Evolutionary conservation across 2,888 invertebrate species (phyloP), one percentile per base, ranked within the genome.

Genomic region (Dorcus hopei): DNA sequence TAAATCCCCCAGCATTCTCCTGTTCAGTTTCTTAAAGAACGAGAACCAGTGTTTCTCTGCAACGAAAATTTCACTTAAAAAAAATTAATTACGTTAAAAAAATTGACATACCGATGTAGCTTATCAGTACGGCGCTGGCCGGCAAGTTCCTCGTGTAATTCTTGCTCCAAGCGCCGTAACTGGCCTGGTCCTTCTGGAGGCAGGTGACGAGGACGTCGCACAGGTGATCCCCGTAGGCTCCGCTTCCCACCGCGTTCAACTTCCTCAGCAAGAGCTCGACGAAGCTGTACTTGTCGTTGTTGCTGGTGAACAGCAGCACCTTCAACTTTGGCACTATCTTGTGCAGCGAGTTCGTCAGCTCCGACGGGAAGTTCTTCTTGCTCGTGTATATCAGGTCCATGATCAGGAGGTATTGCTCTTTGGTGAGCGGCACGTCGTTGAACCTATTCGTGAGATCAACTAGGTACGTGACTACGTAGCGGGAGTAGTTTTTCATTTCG

Each of bases 401-500:
- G 74, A 88, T 81, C 16, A 80, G 78, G n/a, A 87, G 72, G 64
- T 86, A 82, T 66, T 87, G 81, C 7, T 87, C 86, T 50, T 69
- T 69, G 0, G 72, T 68, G 49, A 77, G 48, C 9, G 61, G 14
- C 9, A 57, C 60, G n/a, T 68, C 64, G 38, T 70, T 58, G 19
- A 54, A 52, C 16, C 57, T 67, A 16, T 65, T 67, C 19, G 73
- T 64, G 33, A 87, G 73, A 49, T 81, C 80, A 6, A 82, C 77
- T 53, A 91, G 79, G 71, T 90, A 87, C 51, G 81, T 80, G 5
- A 84, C 76, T 38, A 88, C 81, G 75, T 85, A 88, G 64, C 83
- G 85, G 0, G 87, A 81, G 68, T 89, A 91, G 71, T 83, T 86
- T 72, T 87, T 88, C 74, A 89, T 77, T 65, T 90, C 89, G 47